Conservation (phyloP, 1,140 invertebrate genomes). For the Panagrolaimus sp. region DNA sequence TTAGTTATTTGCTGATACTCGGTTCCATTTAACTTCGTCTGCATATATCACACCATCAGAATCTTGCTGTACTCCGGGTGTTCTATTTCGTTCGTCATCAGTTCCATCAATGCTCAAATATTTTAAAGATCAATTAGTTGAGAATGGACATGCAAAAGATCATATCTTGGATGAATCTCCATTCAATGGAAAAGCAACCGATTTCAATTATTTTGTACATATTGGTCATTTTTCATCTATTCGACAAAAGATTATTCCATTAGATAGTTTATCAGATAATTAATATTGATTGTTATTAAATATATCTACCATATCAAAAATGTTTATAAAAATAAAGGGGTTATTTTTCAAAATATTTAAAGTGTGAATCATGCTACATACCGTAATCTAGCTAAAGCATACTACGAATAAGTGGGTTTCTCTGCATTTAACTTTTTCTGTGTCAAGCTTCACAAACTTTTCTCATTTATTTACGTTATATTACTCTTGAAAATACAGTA, state of each 20-base stretch:
- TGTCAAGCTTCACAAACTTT: too few species aligned
- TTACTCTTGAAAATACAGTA: too few species aligned
- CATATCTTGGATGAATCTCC: slow-evolving; percentile 26
- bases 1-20: slow-evolving; percentile 24
- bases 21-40: slow-evolving; percentile 16
- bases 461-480: too few species aligned
- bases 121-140: neutral
- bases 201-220: slow-evolving; percentile 23
- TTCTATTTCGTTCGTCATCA: slow-evolving; percentile 15
- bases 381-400: too few species aligned
- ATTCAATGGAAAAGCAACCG: slow-evolving; percentile 15
- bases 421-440: too few species aligned
- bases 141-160: slow-evolving; percentile 21
- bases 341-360: too few species aligned
- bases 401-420: too few species aligned
- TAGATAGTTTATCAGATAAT: too few species aligned
- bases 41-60: slow-evolving; percentile 22
- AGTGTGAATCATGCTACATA: too few species aligned
- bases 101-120: slow-evolving; percentile 15
- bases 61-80: slow-evolving; percentile 27
- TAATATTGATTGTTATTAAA: too few species aligned
- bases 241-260: neutral
- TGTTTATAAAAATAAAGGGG: too few species aligned
- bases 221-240: slow-evolving; percentile 26
- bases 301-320: too few species aligned